A percentile compares a stretch with the other conserved stretches of the same genome.
Evolutionary conservation across 1,140 invertebrate genomes (phyloP).

Genomic region (Maconellicoccus hirsutus): DNA sequence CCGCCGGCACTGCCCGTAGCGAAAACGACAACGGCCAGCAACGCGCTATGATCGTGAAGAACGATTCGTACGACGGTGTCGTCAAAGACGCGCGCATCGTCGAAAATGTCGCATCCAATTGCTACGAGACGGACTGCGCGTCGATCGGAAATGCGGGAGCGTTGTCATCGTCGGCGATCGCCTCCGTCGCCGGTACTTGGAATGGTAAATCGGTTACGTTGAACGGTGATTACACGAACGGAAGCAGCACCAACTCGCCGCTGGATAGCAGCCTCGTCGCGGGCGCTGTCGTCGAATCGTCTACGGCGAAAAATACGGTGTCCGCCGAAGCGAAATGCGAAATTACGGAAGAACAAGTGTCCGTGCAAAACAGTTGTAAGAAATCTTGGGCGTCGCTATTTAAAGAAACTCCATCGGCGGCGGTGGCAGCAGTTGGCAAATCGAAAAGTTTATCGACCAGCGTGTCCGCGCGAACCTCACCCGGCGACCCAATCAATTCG

Average conservation of each 20-base stretch:
- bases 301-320: not conserved
- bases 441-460: not conserved
- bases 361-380: not conserved
- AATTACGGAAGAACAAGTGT: not conserved
- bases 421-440: no score
- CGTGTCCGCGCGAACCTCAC: not conserved
- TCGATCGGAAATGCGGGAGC: no score
- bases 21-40: no score
- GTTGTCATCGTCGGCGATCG: no score
- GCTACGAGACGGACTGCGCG: no score
- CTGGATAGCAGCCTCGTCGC: not conserved
- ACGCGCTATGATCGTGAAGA: no score
- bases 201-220: not conserved
- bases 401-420: not conserved
- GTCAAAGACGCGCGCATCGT: no score
- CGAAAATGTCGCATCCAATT: no score
- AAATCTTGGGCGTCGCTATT: slow-evolving; percentile 11
- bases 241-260: not conserved
- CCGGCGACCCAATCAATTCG: not conserved
- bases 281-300: not conserved
- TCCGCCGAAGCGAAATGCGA: not conserved
- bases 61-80: no score
- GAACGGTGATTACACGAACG: not conserved
- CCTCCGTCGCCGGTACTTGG: no score
- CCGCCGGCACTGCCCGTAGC: no score